Evolutionary conservation across 2,888 invertebrate species (phyloP), one percentile per base, ranked within the genome.

Genomic region (Andricus quercusramuli): DNA sequence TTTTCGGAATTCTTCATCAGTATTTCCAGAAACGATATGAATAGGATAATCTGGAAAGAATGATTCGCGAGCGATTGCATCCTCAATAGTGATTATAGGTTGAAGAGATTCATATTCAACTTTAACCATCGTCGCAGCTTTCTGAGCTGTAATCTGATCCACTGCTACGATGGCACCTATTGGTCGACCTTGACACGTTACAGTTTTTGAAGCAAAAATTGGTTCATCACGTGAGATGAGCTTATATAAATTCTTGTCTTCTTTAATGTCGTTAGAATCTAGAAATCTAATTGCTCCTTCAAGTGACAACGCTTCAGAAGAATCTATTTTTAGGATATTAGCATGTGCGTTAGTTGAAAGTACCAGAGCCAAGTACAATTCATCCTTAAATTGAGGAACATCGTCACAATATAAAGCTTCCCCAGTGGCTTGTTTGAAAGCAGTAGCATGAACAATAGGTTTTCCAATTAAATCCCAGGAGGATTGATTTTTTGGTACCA

Each of bases 381-480:
- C 98, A 79, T 95, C 95, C 89, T 95, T 95, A 86, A 94, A 94
- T 78, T 90, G 93, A 0, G 97, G 97, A 88, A 98, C 96, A 90
- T 98, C 98, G 90, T 98, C 98, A 85, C 96, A 96, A 90, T 98
- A 98, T 78, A 97, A 94, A 0, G 98, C 98, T 94, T 98, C 98
- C 3, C 98, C 97, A 1, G 97, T 96, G 0, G 96, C 96, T 93
- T 98, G 98, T 90, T 98, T 97, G 70, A 94, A 94, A 0, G 97
- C 98, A 0, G 97, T 96, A 79, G 94, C 93, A 90, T 98, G 98
- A 1, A 96, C 94, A 76, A 97, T 93, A 0, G 98, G 97, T 82
- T 96, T 94, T 1, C 97, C 97, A 22, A 98, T 95, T n/a, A 96
- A 94, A 93, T 98, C 97, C 79, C 93, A 93, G 84, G 93, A 93